Base-by-base conservation (phyloP, 2,113 vertebrate species). In the Tyrannus savana region DNA sequence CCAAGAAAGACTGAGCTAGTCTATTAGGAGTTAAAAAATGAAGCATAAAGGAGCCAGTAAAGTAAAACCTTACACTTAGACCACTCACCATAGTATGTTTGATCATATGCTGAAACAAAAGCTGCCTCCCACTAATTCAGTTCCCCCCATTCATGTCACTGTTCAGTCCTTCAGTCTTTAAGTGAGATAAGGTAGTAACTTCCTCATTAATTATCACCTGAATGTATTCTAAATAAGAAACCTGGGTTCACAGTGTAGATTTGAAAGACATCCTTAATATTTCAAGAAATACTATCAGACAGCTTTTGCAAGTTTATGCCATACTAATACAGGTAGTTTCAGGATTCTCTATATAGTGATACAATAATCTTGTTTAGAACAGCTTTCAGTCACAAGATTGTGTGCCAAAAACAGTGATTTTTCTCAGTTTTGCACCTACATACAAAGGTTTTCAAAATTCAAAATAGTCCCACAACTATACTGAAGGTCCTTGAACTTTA, bases 231-330 rank as follows among this genome's bases (percentile, higher is more conserved):
- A 79, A 50, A 78, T 63, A 82, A 87, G 5, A 85, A 92, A 79
- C 10, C 0, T 0, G 9, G 3, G 14, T 33, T 75, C 10, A 3
- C 15, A 55, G 33, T 25, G 55, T 27, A 30, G 28, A 42, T 56
- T 55, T 10, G 2, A 67, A 83, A 47, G 31, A n/a, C 10, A 47
- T 24, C 3, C 24, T 52, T 49, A 60, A 37, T 37, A 60, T 55
- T 79, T 80, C 62, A 86, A 80, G 28, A 58, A 5, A 19, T 25
- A 4, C 79, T 21, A 44, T 27, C 52, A 30, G 60, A 28, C 13
- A 79, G 35, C 7, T 76, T 85, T 53, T 68, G 19, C 27, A 52
- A 23, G 23, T 56, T 63, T 28, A 67, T 44, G 14, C 27, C 15
- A 4, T 14, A 10, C 37, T 81, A 66, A 84, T 2, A 47, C 4